These are phyloP conservation scores for Galaxea fascicularis DNA, from an alignment of 92 coral and sea anemone species.

Conservation along the genomic window DNA sequence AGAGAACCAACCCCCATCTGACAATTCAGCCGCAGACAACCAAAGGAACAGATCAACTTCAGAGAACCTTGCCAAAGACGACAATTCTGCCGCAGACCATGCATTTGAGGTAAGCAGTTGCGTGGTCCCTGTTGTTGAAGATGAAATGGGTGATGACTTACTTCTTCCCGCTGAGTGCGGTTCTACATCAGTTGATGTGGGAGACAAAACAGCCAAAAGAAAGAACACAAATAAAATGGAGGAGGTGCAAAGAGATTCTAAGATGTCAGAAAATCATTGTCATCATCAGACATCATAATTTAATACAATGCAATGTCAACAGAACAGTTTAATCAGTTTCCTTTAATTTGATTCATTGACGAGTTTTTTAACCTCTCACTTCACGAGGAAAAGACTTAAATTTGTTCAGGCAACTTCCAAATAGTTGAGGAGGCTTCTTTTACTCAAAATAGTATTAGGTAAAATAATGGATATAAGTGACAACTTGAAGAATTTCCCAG, in stretches of 20 bases:
- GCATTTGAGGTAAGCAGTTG: constrained; percentile 23
- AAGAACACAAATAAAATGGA: no score
- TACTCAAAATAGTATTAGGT: neutral
- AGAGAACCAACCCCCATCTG: constrained; percentile 20
- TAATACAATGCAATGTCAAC: no score
- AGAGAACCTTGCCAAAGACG: no score
- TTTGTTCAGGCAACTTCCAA: constrained; percentile 6
- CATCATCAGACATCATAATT: no score
- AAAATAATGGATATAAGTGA: neutral
- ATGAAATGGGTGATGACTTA: constrained; percentile 15
- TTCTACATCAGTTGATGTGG: neutral
- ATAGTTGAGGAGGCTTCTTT: constrained; percentile 5
- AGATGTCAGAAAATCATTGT: no score
- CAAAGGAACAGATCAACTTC: neutral
- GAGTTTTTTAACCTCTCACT: neutral
- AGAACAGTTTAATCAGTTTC: neutral
- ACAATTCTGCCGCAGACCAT: constrained; percentile 1
- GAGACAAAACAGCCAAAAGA: no score
- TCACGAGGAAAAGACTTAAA: constrained; percentile 12
- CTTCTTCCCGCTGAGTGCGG: neutral
- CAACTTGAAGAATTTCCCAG: no score
- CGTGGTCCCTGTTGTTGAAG: constrained; percentile 20
- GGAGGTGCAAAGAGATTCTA: no score
- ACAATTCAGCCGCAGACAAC: constrained; percentile 23
- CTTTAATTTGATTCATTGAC: neutral